Evolutionary conservation across 2,888 invertebrate genomes (phyloP), one percentile per base, ranked within the genome.

Genomic region (Plebejus melissa): DNA sequence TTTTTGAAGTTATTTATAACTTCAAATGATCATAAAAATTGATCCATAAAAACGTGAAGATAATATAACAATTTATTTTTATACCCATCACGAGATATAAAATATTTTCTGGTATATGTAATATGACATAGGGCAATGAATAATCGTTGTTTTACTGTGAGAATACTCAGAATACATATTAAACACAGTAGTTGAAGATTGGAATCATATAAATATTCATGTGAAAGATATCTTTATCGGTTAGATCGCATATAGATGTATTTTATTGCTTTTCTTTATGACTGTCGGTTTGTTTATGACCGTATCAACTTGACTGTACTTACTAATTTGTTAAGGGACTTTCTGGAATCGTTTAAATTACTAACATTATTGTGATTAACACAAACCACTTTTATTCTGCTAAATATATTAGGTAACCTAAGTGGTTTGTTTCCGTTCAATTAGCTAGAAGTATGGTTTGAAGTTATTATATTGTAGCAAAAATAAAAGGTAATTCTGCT

Each of bases 171-270:
- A 65, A 65, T 65, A 65, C 32, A 65, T 13, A 65, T 65, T 65
- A 65, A 36, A 65, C 65, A 65, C 65, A 65, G 65, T 65, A 65
- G 65, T 65, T 65, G 65, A 65, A 65, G 65, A 65, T 32, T 65
- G 65, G 1, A 65, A 65, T 65, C 65, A 36, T 65, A 65, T 65
- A 65, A 65, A 65, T 65, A 36, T 65, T 65, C 65, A 65, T 65
- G 65, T 36, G 65, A 65, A 36, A 65, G 65, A 65, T 65, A 65
- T 32, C 65, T 65, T 65, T 65, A 65, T 65, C 65, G 65, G 65
- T 32, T 65, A 65, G 65, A 65, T 65, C 65, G 65, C 65, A 32
- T 65, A 65, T 65, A 36, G 65, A 65, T 65, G 65, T 65, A 65
- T 65, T 65, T 65, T 65, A 65, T 65, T 36, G 32, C 65, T 65